These are phyloP conservation scores for Temnothorax curvispinosus DNA, from an alignment of 1,140 invertebrate species.

Conservation along the genomic window DNA sequence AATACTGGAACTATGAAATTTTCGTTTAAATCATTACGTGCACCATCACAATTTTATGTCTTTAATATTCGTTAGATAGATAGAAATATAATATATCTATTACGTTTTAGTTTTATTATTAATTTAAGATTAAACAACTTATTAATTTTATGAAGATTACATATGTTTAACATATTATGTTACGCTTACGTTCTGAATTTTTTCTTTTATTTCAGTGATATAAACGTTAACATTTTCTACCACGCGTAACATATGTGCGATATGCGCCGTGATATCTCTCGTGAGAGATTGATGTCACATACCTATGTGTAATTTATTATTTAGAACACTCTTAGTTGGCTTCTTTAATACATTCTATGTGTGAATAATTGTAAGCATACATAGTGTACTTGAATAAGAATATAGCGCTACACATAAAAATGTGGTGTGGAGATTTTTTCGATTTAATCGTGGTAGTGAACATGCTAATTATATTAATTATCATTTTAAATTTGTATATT, in stretches of 20 bases:
- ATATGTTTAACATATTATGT: no score
- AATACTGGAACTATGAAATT: constrained; percentile 24
- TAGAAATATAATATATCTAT: neutral
- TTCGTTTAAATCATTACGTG: neutral
- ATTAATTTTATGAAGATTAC: neutral
- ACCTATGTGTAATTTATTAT: neutral
- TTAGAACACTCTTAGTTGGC: neutral
- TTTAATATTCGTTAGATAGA: neutral
- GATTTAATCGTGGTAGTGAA: neutral
- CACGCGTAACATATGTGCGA: neutral
- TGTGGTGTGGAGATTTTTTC: neutral
- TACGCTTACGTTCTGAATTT: neutral
- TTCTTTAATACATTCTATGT: neutral
- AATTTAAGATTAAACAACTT: neutral
- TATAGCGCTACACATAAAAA: neutral
- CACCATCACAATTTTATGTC: neutral
- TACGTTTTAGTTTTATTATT: neutral
- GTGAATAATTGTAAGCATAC: neutral
- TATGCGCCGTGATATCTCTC: neutral
- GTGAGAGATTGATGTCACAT: neutral
- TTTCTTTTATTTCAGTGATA: neutral
- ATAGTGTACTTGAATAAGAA: neutral
- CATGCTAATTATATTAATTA: neutral
- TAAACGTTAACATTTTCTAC: neutral
- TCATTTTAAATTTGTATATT: neutral